phyloP scores from a whole-genome alignment of 2,888 invertebrate genomes.

The Diploptera punctata region DNA sequence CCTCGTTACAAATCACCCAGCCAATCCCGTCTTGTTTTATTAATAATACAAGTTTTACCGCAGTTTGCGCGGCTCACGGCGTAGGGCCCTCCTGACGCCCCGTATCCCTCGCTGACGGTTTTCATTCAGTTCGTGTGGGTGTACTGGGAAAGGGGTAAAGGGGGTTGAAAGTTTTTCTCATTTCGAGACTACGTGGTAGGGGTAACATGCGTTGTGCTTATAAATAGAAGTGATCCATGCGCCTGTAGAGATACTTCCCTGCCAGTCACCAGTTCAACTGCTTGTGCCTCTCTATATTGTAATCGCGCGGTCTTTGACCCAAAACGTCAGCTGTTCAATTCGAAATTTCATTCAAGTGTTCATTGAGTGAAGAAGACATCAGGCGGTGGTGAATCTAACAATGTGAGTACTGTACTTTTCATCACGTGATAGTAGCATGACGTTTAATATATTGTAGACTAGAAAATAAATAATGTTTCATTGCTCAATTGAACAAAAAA shows the following conservation, averaged over 20 bases:
- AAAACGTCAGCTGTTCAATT: no score
- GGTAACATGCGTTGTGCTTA: neutral
- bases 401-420: neutral
- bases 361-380: neutral
- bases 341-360: no score
- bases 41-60: slow-evolving; percentile 28
- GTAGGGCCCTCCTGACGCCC: slow-evolving; percentile 44
- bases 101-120: slow-evolving; percentile 52
- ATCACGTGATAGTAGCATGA: neutral
- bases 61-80: slow-evolving; percentile 47
- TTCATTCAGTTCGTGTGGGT: slow-evolving; percentile 77
- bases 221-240: slow-evolving; percentile 23
- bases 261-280: slow-evolving; percentile 11
- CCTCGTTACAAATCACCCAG: neutral
- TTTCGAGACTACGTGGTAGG: neutral
- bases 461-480: neutral
- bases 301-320: slow-evolving; percentile 9
- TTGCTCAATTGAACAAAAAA: neutral
- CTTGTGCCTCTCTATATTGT: neutral
- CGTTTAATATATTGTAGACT: neutral
- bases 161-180: slow-evolving; percentile 53
- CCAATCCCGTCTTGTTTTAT: slow-evolving; percentile 2
- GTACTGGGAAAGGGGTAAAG: slow-evolving; percentile 60
- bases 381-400: neutral
- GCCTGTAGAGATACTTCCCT: slow-evolving; percentile 18